Percentiles rank a stretch among this genome's conserved stretches.
These are phyloP conservation scores for Pararge aegeria DNA, from an alignment of 1,140 invertebrate genomes.

Conservation along the genomic window DNA sequence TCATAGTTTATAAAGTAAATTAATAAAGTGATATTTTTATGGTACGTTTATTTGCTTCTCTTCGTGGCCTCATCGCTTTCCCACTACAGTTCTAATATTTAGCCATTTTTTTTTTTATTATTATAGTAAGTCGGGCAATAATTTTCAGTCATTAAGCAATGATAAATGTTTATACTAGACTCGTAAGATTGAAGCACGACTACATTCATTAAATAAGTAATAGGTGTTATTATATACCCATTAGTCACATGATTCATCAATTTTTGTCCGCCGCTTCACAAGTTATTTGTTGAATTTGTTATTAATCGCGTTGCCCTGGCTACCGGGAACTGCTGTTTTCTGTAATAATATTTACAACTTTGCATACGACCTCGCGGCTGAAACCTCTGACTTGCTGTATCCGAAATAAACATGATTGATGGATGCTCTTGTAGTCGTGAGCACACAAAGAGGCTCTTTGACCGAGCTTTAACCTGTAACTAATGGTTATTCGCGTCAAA, in stretches of 20 bases:
- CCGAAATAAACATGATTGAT: conserved; percentile 24
- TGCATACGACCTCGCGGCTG: conserved; percentile 38
- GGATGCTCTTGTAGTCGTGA: neutral
- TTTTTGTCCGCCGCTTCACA: conserved; percentile 17
- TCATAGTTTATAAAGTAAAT: too few relatives aligned
- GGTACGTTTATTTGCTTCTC: too few relatives aligned
- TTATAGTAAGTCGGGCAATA: too few relatives aligned
- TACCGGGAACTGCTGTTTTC: conserved; percentile 37
- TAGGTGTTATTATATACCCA: conserved; percentile 15
- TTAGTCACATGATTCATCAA: conserved; percentile 27
- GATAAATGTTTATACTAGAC: too few relatives aligned
- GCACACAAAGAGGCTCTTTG: neutral
- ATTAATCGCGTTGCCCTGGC: conserved; percentile 49
- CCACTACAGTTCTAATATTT: too few relatives aligned
- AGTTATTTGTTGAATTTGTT: conserved; percentile 64
- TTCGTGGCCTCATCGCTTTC: too few relatives aligned
- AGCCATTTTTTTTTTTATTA: too few relatives aligned
- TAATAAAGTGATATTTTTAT: too few relatives aligned
- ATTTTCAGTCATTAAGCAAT: too few relatives aligned
- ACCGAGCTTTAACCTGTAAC: neutral
- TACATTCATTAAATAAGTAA: conserved; percentile 4
- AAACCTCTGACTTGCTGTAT: conserved; percentile 9
- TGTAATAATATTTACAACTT: conserved; percentile 49
- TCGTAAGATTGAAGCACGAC: too few relatives aligned
- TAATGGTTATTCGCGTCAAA: neutral